Base-by-base conservation (phyloP, 2,113 vertebrate species). In the Camelus bactrianus region DNA sequence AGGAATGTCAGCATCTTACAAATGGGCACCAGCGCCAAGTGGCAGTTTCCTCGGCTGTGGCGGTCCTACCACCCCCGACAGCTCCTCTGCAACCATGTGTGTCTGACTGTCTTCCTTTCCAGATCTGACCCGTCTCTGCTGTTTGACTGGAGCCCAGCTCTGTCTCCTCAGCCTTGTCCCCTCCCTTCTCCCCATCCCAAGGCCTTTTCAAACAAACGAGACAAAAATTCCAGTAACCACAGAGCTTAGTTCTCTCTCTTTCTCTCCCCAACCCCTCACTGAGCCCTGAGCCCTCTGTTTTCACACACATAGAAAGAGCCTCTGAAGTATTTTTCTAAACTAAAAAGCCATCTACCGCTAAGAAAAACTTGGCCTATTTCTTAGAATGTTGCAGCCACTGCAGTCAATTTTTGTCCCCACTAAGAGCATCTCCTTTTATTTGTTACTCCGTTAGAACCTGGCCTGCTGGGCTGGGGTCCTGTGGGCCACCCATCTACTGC, bases 311-410 rank as follows among this genome's bases (percentile, higher is more conserved):
- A 80, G n/a, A 81, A 69, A 81, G 72, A 93, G 8, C 42, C 65
- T 91, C 77, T 85, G 82, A 93, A 80, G 32, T 42, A 72, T 67
- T 93, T 92, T 85, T 92, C 93, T 81, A 82, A 86, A 77, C 79
- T 54, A 50, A 93, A 93, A 93, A 77, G n/a, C 60, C 69, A 73
- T 8, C 30, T 30, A 72, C n/a, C 30, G 30, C n/a, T 19, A 65
- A 80, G 86, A 95, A 91, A 87, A 94, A 89, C 13, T 62, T 75
- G 77, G 56, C 69, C 20, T 96, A 80, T 92, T 62, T 32, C 67
- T 95, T 54, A 82, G 32, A 81, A 32, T 38, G 14, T 38, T 50
- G 3, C 15, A 89, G 38, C 17, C 8, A 8, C 9, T 26, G 38
- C 28, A 76, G 67, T 52, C 65, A 72, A 14, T 42, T 96, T 89